Evolutionary conservation across 1,140 invertebrate genomes (phyloP), one percentile per base, ranked within the genome.

Genomic region (Pissodes strobi): DNA sequence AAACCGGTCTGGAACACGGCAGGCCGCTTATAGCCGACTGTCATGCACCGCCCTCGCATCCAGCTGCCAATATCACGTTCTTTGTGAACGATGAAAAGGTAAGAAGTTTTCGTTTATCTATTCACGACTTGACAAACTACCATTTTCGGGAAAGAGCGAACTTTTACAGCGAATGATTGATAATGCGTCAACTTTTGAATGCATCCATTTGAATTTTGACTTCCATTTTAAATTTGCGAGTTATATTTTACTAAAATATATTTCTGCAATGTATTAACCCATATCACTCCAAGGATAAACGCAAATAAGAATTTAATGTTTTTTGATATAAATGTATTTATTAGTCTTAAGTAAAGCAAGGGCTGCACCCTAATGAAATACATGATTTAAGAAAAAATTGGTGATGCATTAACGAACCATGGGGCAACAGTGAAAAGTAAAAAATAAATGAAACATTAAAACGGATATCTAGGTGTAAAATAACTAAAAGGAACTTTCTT

Each of bases 31-130:
- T 77, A 49, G 82, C 82, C 0, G 81, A 83, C 53, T 85, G 84
- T 71, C 79, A 79, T 3, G 81, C 83, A 19, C 79, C 79, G 0
- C 76, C 81, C 3, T 83, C 82, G 1, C 87, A 85, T 73, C 88
- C 88, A 9, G 82, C 86, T 6, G 83, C 87, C 0, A 89, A 88
- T 71, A 82, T 89, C 39, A 86, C 86, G 0, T 89, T 88, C 87
- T 86, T 83, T 67, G 79, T 90, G 46, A 88, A 89, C 69, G 86
- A 84, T 12, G 80, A 85, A 68, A 82, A 83, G 82, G 87, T 89
- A 78, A 61, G 48, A 43, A 48, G 19, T 27, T 25, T 51, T 25
- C 48, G 48, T 27, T 51, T 51, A 51, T 51, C 48, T 30, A 51
- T 51, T 27, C 48, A 51, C 8, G 21, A 8, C n/a, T 30, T 51